Evolutionary conservation across 2,113 vertebrate species (phyloP).

Genomic region (Pungitius pungitius): DNA sequence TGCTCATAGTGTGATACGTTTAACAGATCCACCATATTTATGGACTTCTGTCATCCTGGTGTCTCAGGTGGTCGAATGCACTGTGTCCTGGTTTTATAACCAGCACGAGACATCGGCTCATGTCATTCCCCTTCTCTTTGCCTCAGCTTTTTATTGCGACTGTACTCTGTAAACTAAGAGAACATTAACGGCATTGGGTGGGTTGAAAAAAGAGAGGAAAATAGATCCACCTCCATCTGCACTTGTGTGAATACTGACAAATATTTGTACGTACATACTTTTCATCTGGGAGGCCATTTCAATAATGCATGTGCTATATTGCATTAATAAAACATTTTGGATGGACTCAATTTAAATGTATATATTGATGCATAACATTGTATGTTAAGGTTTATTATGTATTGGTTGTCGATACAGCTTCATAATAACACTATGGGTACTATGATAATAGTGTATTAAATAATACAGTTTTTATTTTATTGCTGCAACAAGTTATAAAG

Average conservation of each 20-base stretch:
- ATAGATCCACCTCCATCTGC: neutral
- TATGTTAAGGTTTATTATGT: slow-evolving; percentile 2
- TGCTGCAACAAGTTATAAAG: neutral
- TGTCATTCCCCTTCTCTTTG: neutral
- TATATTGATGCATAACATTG: neutral
- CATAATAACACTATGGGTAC: neutral
- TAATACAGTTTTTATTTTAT: neutral
- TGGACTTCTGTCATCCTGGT: neutral
- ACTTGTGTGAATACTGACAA: neutral
- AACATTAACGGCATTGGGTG: neutral
- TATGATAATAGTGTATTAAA: neutral
- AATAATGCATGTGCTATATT: neutral
- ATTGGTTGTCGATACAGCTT: neutral
- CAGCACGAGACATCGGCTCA: neutral
- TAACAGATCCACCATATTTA: slow-evolving; percentile 19
- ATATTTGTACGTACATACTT: neutral
- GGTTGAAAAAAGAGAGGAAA: neutral
- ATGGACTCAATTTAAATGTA: neutral
- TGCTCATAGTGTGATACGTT: neutral
- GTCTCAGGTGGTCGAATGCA: slow-evolving; percentile 12
- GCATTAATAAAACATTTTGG: neutral
- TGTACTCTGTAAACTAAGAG: neutral
- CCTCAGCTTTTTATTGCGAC: neutral
- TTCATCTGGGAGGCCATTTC: neutral
- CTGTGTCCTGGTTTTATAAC: slow-evolving; percentile 17